phyloP scores from a whole-genome alignment of 2,888 invertebrate genomes.

The Cryptophagus acutangulus region DNA sequence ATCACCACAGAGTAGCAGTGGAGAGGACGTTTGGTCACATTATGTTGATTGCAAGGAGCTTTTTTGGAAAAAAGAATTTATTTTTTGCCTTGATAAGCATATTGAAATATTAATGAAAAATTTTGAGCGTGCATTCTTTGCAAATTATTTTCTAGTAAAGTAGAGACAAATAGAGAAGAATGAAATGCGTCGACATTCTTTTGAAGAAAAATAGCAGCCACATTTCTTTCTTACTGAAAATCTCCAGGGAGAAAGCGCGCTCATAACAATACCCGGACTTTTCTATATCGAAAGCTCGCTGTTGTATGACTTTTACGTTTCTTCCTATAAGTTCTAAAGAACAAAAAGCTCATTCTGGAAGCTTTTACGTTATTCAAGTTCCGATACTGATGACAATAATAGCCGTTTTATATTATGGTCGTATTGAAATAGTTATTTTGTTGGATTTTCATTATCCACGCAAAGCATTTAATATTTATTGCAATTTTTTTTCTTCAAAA shows the following conservation, averaged over 20 bases:
- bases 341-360: constrained; percentile 47
- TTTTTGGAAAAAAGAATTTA: no score
- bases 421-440: constrained; percentile 31
- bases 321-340: constrained; percentile 42
- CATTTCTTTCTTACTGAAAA: constrained; percentile 40
- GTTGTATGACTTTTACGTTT: constrained; percentile 47
- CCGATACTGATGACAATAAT: constrained; percentile 45
- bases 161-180: constrained; percentile 34
- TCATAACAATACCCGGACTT: constrained; percentile 38
- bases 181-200: constrained; percentile 42
- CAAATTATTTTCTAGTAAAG: no score
- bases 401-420: constrained; percentile 41
- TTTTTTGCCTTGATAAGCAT: no score
- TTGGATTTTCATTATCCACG: constrained; percentile 2
- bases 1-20: no score
- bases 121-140: no score
- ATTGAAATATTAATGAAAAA: no score
- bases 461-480: neutral
- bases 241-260: neutral
- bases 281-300: constrained; percentile 41
- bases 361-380: constrained; percentile 44
- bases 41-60: no score
- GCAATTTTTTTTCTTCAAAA: neutral
- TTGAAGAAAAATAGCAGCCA: constrained; percentile 46
- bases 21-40: no score